Conservation (phyloP, 2,888 invertebrate species). For the Rhagonycha lutea region DNA sequence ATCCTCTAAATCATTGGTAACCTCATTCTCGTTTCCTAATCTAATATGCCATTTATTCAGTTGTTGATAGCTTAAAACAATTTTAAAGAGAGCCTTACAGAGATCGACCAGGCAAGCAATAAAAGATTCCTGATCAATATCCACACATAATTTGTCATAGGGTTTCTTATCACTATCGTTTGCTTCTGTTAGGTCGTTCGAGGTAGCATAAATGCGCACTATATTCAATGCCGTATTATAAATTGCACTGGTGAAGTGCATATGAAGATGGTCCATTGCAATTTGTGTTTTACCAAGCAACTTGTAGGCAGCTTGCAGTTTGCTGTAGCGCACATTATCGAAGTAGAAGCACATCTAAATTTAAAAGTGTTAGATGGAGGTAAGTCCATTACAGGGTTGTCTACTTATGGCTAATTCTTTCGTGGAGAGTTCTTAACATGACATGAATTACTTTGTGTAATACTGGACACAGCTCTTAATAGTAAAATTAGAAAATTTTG, state of each 20-base stretch:
- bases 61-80: constrained; percentile 79
- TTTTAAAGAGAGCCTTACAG: constrained; percentile 83
- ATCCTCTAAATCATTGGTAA: constrained; percentile 60
- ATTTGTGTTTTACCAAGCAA: constrained; percentile 89
- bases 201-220: constrained; percentile 58
- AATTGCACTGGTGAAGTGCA: constrained; percentile 93
- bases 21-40: constrained; percentile 35
- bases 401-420: too few species aligned
- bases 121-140: constrained; percentile 64
- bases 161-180: constrained; percentile 66
- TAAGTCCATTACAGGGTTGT: too few species aligned
- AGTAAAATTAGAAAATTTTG: too few species aligned
- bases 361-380: background rate
- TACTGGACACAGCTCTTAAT: too few species aligned
- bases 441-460: too few species aligned
- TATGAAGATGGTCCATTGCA: constrained; percentile 86
- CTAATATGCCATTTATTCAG: constrained; percentile 76
- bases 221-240: constrained; percentile 74
- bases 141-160: constrained; percentile 81
- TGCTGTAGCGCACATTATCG: constrained; percentile 77
- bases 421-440: too few species aligned
- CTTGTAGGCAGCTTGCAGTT: constrained; percentile 85
- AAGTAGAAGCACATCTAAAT: constrained; percentile 69
- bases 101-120: constrained; percentile 80
- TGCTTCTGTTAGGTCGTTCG: constrained; percentile 44